Evolutionary conservation across 2,797 vertebrate genomes (phyloP).

Genomic region (Artibeus jamaicensis): DNA sequence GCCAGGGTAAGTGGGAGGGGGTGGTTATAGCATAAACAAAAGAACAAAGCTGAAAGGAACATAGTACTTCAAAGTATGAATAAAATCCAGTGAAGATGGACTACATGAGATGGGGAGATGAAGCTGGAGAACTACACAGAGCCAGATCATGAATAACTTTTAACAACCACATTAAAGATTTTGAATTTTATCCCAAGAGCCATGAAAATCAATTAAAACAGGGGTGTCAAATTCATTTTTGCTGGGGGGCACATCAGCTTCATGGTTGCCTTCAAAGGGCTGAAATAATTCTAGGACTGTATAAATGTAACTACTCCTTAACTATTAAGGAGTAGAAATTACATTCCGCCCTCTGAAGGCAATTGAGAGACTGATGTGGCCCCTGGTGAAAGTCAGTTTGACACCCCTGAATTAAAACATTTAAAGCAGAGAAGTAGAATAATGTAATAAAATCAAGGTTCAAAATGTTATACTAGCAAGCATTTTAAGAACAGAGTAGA

Average conservation of each 20-base stretch:
- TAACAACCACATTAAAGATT: background rate
- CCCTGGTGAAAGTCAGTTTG: no score
- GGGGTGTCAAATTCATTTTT: no score
- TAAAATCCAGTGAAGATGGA: background rate
- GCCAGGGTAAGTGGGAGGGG: background rate
- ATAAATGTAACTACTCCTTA: no score
- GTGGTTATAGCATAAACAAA: background rate
- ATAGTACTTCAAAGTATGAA: background rate
- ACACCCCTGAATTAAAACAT: background rate
- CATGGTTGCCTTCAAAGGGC: no score
- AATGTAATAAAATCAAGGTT: background rate
- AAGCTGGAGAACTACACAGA: background rate
- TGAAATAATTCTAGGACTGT: no score
- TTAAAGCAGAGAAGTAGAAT: background rate
- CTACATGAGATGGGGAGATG: background rate
- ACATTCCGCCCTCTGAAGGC: no score
- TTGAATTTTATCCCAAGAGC: background rate
- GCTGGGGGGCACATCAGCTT: no score
- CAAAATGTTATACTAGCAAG: background rate
- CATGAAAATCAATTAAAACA: background rate
- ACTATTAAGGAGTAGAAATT: no score
- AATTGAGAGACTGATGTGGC: no score
- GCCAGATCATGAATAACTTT: slow-evolving; percentile 6
- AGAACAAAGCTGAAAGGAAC: background rate
- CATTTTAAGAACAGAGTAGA: background rate